A percentile compares a stretch with the other conserved stretches of the same genome.
These are phyloP conservation scores for Tridacna gigas DNA, from an alignment of 2,888 invertebrate species.

Conservation along the genomic window DNA sequence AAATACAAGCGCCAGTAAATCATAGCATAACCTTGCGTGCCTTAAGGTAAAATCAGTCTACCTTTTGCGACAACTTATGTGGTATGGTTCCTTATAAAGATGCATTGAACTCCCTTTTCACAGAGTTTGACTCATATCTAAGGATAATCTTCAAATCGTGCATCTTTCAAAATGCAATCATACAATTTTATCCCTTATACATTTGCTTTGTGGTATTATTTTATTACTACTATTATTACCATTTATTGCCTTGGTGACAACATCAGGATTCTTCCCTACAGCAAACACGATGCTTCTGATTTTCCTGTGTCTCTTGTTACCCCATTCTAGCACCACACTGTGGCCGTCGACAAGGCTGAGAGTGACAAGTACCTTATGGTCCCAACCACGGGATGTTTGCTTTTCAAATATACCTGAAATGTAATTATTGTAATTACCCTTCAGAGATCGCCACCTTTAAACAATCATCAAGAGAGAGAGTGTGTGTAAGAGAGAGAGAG, in stretches of 20 bases:
- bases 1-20: no score
- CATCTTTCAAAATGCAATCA: no score
- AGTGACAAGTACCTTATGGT: conserved; percentile 37
- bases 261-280: neutral
- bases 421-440: neutral
- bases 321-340: conserved; percentile 27
- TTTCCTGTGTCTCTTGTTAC: neutral
- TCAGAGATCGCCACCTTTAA: neutral
- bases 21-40: no score
- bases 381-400: conserved; percentile 47
- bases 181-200: no score
- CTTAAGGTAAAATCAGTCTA: no score
- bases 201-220: no score
- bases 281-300: neutral
- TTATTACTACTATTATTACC: neutral
- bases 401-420: conserved; percentile 40
- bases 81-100: no score
- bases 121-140: no score
- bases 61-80: no score
- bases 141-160: no score
- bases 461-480: no score
- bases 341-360: conserved; percentile 14
- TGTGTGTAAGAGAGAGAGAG: neutral
- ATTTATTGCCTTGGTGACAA: neutral
- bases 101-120: no score